phyloP scores from a whole-genome alignment of 2,113 vertebrate genomes.

The Eudyptes chrysolophus region DNA sequence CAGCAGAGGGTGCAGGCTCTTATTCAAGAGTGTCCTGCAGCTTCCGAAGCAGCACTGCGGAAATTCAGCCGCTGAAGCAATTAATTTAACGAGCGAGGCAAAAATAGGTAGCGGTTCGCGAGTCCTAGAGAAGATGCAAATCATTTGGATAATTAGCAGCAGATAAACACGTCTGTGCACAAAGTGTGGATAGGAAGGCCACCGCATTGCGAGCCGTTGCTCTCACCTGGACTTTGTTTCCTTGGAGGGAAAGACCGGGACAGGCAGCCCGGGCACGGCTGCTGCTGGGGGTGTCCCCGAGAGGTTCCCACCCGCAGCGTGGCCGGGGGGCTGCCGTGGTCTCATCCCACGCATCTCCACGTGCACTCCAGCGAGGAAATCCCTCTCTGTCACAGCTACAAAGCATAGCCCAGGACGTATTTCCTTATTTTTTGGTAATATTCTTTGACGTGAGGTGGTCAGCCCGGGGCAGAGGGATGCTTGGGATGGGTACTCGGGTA shows the following conservation, averaged over 20 bases:
- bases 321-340: accelerated
- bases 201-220: accelerated
- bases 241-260: not conserved
- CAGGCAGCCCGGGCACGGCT: not conserved
- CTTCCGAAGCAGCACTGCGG: accelerated
- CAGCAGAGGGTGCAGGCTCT: not conserved
- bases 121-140: not conserved
- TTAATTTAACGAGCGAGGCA: accelerated
- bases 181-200: not conserved
- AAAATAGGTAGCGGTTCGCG: accelerated
- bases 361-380: accelerated
- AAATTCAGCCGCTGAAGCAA: not conserved
- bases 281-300: not conserved
- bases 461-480: not conserved
- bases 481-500: not conserved
- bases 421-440: accelerated
- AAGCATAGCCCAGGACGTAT: accelerated
- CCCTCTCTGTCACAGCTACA: not conserved
- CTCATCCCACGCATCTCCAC: accelerated
- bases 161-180: not conserved
- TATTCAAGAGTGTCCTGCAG: accelerated
- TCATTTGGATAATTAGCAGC: not conserved
- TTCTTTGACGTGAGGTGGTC: accelerated
- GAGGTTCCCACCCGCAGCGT: not conserved
- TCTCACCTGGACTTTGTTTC: not conserved